Percentiles rank a stretch among this genome's conserved stretches.
Conservation (phyloP, 2,113 vertebrate species). For the Crotalus tigris region DNA sequence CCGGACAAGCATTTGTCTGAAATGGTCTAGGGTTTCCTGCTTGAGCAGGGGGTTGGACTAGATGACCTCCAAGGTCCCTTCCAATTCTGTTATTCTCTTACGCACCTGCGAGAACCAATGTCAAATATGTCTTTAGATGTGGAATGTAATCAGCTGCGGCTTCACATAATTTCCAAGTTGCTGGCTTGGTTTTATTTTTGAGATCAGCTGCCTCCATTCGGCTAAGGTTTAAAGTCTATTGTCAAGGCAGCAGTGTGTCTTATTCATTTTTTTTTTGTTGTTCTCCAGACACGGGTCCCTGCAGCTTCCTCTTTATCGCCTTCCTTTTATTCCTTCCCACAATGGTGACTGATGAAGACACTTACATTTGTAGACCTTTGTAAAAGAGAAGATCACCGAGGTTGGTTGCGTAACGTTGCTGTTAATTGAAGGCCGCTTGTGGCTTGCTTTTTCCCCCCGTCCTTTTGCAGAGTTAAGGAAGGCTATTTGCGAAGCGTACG, state of each 20-base stretch:
- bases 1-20: too few relatives aligned
- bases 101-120: background rate
- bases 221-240: conserved; percentile 5
- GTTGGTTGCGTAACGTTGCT: conserved; percentile 22
- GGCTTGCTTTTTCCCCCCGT: background rate
- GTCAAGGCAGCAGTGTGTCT: conserved; percentile 35
- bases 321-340: conserved; percentile 34
- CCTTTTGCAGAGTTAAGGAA: conserved; percentile 36
- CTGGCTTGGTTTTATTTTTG: conserved; percentile 3
- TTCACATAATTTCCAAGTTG: background rate
- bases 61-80: background rate
- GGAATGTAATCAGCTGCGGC: conserved; percentile 39
- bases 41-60: background rate
- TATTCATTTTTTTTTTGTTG: conserved; percentile 38
- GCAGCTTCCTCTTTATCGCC: conserved; percentile 13
- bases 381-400: conserved; percentile 9
- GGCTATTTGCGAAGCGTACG: conserved; percentile 20
- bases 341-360: conserved; percentile 38
- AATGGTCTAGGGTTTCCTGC: too few relatives aligned
- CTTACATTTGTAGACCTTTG: conserved; percentile 38
- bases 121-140: conserved; percentile 39
- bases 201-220: conserved; percentile 18
- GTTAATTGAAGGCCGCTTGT: conserved; percentile 53
- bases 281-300: conserved; percentile 26
- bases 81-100: background rate